Percentiles rank a stretch among this genome's conserved stretches.
Conservation (phyloP, 1,140 invertebrate species). For the Lordiphosa clarofinis region DNA sequence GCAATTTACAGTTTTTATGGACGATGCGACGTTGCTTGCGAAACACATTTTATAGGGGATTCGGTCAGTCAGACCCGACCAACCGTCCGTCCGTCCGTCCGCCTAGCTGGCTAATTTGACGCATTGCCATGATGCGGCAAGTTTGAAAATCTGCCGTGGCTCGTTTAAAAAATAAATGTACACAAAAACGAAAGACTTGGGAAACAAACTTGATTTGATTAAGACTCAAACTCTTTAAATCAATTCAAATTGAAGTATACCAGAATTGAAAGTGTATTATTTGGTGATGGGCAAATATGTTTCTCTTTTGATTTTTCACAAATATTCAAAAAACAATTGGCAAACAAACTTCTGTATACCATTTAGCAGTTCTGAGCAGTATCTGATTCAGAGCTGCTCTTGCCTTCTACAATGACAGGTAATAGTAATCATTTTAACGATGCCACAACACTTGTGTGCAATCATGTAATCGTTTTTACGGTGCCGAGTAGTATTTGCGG, state of each 20-base stretch:
- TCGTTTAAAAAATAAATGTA: background rate
- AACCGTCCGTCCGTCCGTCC: constrained; percentile 19
- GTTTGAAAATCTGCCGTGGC: constrained; percentile 19
- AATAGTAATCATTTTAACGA: too few species aligned
- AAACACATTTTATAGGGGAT: constrained; percentile 43
- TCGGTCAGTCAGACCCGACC: constrained; percentile 21
- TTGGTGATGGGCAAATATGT: too few species aligned
- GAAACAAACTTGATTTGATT: constrained; percentile 61
- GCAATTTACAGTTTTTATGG: constrained; percentile 70
- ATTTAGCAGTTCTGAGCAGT: too few species aligned
- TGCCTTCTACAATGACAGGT: too few species aligned
- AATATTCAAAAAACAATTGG: too few species aligned
- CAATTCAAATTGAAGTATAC: background rate
- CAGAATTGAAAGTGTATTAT: too few species aligned
- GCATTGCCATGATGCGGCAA: constrained; percentile 43
- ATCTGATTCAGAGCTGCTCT: too few species aligned
- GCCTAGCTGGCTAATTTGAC: constrained; percentile 42
- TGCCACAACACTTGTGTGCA: too few species aligned
- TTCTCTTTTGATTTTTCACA: too few species aligned
- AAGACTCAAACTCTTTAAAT: background rate
- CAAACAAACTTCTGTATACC: too few species aligned
- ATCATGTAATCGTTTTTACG: too few species aligned
- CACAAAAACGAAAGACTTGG: constrained; percentile 48
- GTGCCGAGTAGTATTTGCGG: too few species aligned
- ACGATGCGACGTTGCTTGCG: constrained; percentile 56